Evolutionary conservation across 2,113 vertebrate genomes (phyloP).

Genomic region (Pontoporia blainvillei): DNA sequence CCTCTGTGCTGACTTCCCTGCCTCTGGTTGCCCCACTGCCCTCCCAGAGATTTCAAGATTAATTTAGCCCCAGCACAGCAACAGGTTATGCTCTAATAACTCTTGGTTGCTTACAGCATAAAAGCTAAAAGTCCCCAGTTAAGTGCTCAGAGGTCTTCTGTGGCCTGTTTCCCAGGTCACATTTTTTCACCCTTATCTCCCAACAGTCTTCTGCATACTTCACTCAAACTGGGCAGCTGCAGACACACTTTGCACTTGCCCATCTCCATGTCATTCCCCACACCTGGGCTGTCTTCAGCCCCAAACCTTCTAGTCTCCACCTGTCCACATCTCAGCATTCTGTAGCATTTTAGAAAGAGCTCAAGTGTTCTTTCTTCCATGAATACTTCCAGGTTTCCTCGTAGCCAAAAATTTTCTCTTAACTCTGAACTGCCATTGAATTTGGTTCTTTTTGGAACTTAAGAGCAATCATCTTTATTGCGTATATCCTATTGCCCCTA

Average conservation of each 20-base stretch:
- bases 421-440: background rate
- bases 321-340: background rate
- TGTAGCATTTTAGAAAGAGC: background rate
- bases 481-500: background rate
- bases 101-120: background rate
- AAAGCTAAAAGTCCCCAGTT: background rate
- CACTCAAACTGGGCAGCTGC: background rate
- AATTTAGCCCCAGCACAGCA: background rate
- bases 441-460: background rate
- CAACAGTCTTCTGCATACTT: background rate
- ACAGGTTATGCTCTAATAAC: background rate
- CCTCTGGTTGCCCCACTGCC: background rate
- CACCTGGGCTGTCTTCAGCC: background rate
- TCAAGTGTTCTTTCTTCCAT: background rate
- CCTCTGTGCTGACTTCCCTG: background rate
- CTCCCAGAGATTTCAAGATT: background rate
- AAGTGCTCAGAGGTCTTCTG: background rate
- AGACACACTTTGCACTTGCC: background rate
- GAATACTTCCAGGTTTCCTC: background rate
- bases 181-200: background rate
- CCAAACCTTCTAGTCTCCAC: background rate
- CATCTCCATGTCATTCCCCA: background rate
- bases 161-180: background rate
- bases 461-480: background rate
- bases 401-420: background rate